Evolutionary conservation across 2,113 vertebrate genomes (phyloP).

Genomic region (Dolichallabes microphthalmus): DNA sequence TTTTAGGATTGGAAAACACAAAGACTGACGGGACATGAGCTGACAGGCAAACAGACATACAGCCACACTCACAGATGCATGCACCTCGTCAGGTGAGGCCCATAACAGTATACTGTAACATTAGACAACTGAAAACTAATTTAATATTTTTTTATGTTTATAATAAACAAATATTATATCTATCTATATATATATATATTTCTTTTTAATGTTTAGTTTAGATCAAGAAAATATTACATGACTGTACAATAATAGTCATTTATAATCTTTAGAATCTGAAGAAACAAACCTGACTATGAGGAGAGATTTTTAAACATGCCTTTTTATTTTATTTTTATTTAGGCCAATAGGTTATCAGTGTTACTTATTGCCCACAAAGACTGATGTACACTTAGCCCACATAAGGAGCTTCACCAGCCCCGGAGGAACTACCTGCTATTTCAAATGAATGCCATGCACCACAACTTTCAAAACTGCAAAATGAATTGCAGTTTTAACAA

Average conservation of each 20-base stretch:
- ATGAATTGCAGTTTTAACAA: background rate
- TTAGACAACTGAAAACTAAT: background rate
- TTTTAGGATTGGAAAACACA: background rate
- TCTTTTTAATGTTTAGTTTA: background rate
- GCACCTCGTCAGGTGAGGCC: background rate
- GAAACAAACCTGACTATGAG: background rate
- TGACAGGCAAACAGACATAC: background rate
- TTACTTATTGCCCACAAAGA: background rate
- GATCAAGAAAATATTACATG: background rate
- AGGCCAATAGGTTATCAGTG: background rate
- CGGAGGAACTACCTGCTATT: background rate
- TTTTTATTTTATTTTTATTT: background rate
- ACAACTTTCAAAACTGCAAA: background rate
- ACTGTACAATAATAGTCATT: background rate
- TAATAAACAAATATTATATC: no score
- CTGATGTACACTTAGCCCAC: background rate
- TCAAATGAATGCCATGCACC: background rate
- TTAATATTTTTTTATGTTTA: background rate
- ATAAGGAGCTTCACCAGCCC: background rate
- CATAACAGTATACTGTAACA: background rate
- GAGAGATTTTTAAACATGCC: background rate
- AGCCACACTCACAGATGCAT: background rate
- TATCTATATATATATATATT: no score
- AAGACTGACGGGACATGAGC: background rate
- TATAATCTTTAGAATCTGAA: background rate